Base-by-base conservation (phyloP, 2,888 invertebrate genomes). In the Ceratothoa steindachneri region DNA sequence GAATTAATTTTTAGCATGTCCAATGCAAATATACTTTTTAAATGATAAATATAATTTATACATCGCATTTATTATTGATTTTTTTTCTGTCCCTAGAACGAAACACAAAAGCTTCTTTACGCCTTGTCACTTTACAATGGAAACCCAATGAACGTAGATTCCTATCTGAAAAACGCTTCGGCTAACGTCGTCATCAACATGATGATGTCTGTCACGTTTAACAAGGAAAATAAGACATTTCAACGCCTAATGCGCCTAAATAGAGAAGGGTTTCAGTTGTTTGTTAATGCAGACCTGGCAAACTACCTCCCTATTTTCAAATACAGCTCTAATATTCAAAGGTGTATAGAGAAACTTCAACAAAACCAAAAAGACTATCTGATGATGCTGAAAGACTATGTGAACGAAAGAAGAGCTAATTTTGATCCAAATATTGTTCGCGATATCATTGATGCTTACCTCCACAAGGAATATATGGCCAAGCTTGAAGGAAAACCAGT, bases 141-240 rank as follows among this genome's bases (percentile, higher is more conserved):
- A n/a, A 86, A 87, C 41, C 88, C 93, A 0, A 88, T 90, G 53
- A 91, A 92, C 82, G 86, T 93, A 71, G 91, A 91, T 70, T 86
- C 89, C 9, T 65, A 74, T 24, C 87, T 95, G 69, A 91, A 93
- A 53, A 88, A 93, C 80, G 90, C 92, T 30, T 90, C 94, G 81
- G 93, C 92, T 82, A 95, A 95, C 85, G 93, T 95, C 2, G 94
- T 95, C 81, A 94, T 95, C 84, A 91, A 92, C 80, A 89, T 95
- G 81, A 89, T 94, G 82, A 95, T 95, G 95, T 92, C 93, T 31
- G 90, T 92, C 2, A 88, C 93, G 55, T 95, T 94, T 85, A 88
- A 89, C 73, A 89, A 90, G 81, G 90, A 91, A 69, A 93, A 94
- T 83, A 85, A 86, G 3, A 88, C 90, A 70, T 95, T 95, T 85